These are phyloP conservation scores for Mustela nigripes DNA, from an alignment of 2,113 vertebrate species.

Conservation along the genomic window DNA sequence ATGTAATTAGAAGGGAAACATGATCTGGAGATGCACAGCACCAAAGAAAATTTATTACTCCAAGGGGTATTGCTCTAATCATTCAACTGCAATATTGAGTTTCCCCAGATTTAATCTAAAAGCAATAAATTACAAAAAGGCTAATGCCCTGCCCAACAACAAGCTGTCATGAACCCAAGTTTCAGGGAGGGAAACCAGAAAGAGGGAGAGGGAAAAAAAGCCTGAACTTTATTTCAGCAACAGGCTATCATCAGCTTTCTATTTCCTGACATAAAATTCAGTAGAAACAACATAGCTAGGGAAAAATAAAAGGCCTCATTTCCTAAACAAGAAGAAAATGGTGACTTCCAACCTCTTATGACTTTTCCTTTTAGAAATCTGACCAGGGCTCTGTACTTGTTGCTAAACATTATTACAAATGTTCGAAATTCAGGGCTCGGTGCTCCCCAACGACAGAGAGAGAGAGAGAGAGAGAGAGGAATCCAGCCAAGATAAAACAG, in stretches of 20 bases:
- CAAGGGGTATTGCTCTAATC: slow-evolving; percentile 96
- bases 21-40: slow-evolving; percentile 93
- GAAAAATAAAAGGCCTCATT: slow-evolving; percentile 83
- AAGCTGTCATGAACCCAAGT: slow-evolving; percentile 91
- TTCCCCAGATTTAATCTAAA: slow-evolving; percentile 98
- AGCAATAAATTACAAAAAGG: slow-evolving; percentile 97
- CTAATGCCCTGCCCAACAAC: slow-evolving; percentile 91
- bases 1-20: slow-evolving; percentile 99
- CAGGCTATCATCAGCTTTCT: slow-evolving; percentile 87
- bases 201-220: slow-evolving; percentile 64
- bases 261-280: slow-evolving; percentile 85
- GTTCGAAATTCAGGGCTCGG: slow-evolving; percentile 58
- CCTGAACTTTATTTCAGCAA: slow-evolving; percentile 89
- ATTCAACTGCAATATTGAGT: slow-evolving; percentile 99
- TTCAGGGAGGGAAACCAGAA: slow-evolving; percentile 84
- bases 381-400: slow-evolving; percentile 67
- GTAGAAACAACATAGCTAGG: slow-evolving; percentile 77
- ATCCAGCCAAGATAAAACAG: neutral
- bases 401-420: slow-evolving; percentile 80
- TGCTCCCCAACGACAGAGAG: neutral
- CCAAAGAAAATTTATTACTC: slow-evolving; percentile 97
- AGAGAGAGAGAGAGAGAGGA: neutral
- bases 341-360: slow-evolving; percentile 69
- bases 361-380: slow-evolving; percentile 77
- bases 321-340: slow-evolving; percentile 56